phyloP scores from a whole-genome alignment of 2,888 invertebrate genomes.

The Clostera curtula region DNA sequence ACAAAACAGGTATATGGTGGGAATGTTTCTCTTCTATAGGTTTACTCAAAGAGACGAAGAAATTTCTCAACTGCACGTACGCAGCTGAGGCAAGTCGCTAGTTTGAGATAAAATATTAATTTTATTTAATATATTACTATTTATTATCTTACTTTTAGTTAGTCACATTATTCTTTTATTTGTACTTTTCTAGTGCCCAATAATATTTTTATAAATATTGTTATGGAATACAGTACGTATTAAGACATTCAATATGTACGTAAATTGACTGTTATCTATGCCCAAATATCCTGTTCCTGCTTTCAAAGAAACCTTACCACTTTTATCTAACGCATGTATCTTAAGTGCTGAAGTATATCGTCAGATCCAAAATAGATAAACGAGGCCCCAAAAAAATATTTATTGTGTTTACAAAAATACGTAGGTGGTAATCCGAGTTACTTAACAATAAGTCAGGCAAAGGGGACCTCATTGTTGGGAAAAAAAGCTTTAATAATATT shows the following conservation, averaged over 20 bases:
- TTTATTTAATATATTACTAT: too few species aligned
- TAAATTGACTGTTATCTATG: conserved; percentile 22
- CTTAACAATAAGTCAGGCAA: conserved; percentile 44
- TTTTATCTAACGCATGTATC: conserved; percentile 34
- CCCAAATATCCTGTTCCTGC: conserved; percentile 26
- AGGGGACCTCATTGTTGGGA: conserved; percentile 47
- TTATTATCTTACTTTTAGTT: too few species aligned
- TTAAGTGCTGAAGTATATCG: conserved; percentile 40
- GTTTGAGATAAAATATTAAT: too few species aligned
- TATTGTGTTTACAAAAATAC: conserved; percentile 73
- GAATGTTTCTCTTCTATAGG: too few species aligned
- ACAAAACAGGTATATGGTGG: too few species aligned
- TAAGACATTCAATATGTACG: conserved; percentile 6
- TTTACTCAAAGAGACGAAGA: too few species aligned
- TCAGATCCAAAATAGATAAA: conserved; percentile 48
- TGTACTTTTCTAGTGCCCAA: too few species aligned
- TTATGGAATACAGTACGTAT: too few species aligned
- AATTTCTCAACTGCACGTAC: too few species aligned
- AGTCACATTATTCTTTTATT: too few species aligned
- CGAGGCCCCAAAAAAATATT: conserved; percentile 55
- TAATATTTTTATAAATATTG: too few species aligned
- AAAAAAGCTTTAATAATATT: conserved; percentile 57
- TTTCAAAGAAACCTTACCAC: conserved; percentile 20
- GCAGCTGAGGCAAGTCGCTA: too few species aligned
- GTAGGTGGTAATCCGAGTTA: conserved; percentile 70